Evolutionary conservation across 2,888 invertebrate genomes (phyloP).

Genomic region (Eristalis tenax): DNA sequence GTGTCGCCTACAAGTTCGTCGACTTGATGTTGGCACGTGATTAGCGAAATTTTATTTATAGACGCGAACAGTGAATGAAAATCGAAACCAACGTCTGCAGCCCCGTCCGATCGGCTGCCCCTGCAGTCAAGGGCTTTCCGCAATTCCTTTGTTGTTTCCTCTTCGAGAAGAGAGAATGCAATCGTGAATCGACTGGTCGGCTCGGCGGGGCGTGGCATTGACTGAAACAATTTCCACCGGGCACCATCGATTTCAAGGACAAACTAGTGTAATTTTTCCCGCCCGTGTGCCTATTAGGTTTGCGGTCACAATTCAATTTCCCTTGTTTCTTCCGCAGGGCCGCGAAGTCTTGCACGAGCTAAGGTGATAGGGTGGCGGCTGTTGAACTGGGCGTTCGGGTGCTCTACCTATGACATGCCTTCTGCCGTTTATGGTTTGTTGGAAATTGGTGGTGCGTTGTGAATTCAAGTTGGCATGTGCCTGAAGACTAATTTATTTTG

Average conservation of each 20-base stretch:
- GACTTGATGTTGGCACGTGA: conserved; percentile 43
- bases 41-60: conserved; percentile 33
- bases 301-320: conserved; percentile 35
- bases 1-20: conserved; percentile 32
- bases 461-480: conserved; percentile 15
- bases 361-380: background rate
- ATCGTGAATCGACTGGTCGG: background rate
- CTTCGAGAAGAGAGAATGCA: conserved; percentile 25
- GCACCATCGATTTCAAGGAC: conserved; percentile 46
- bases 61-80: background rate
- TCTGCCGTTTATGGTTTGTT: background rate
- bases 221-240: conserved; percentile 34
- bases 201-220: background rate
- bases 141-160: background rate
- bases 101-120: background rate
- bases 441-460: background rate
- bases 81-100: background rate
- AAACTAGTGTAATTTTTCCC: background rate
- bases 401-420: background rate
- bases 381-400: background rate
- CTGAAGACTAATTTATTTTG: conserved; percentile 9
- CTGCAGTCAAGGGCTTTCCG: background rate
- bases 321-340: conserved; percentile 40
- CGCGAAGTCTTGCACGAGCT: background rate
- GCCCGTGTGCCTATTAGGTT: background rate